Conservation (phyloP, 35 echinoderm and acorn worm genomes). For the Nesometra sesokonis region DNA sequence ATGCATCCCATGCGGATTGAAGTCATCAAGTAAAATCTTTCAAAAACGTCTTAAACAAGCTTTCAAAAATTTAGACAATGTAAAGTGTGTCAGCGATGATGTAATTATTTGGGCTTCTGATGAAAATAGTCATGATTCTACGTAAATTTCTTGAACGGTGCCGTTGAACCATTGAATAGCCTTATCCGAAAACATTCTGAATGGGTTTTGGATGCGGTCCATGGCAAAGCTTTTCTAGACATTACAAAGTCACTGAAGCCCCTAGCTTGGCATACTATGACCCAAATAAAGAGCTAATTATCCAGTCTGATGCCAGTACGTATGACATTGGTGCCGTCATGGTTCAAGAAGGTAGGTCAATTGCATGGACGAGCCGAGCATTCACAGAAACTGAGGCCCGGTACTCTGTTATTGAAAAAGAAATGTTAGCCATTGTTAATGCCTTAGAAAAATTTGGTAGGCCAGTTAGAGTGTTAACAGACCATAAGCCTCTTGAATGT, state of each 20-base stretch:
- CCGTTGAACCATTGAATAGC: neutral
- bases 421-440: slow-evolving; percentile 27
- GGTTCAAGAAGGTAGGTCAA: neutral
- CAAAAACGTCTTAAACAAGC: slow-evolving; percentile 29
- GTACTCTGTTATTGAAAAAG: slow-evolving; percentile 42
- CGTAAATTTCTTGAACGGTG: no score
- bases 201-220: neutral
- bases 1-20: slow-evolving; percentile 46
- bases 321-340: neutral
- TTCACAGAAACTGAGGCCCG: slow-evolving; percentile 7
- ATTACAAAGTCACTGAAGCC: slow-evolving; percentile 3
- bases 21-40: slow-evolving; percentile 29
- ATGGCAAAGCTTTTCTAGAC: neutral
- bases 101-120: no score
- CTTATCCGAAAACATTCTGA: neutral
- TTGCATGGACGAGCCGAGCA: neutral
- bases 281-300: neutral
- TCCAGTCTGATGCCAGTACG: neutral
- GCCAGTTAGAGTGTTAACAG: slow-evolving; percentile 2
- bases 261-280: slow-evolving; percentile 18
- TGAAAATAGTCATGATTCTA: no score
- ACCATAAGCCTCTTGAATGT: slow-evolving; percentile 36
- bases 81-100: slow-evolving; percentile 42
- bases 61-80: neutral
- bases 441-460: slow-evolving; percentile 15